Evolutionary conservation across 2,113 vertebrate species (phyloP), one percentile per base, ranked within the genome.

Genomic region (Rattus rattus): DNA sequence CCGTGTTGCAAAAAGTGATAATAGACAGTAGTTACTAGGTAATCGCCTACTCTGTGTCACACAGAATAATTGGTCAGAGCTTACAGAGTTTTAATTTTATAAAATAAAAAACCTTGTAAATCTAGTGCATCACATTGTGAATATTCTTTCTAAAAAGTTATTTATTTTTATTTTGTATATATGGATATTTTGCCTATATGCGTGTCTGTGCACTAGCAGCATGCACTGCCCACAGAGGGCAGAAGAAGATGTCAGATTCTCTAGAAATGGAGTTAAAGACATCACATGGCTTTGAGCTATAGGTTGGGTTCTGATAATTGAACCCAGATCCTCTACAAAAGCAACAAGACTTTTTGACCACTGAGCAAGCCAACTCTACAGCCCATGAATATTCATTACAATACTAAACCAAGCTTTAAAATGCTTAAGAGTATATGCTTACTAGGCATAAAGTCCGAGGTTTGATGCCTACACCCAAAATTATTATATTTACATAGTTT

Each of bases 1-100:
- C 65, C 79, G 52, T 95, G 69, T 77, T 85, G 63, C 19, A 90
- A 89, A 75, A 84, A 65, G 54, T 52, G 49, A 85, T 90, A 93
- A 17, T 67, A 87, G 39, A 88, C 39, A 39, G 28, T 69, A 75
- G 24, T 91, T 94, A 22, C 49, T 70, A 61, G 67, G 52, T 85
- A 19, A 30, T 67, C 30, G 65, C 65, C 24, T 26, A 9, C 20
- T 36, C 1, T 49, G 6, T 63, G 39, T 59, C 5, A 81, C 14
- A 80, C 20, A 36, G 56, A 12, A 67, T 20, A 86, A 54, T 86
- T 85, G 26, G 80, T 92, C 47, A 88, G 69, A 92, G 39, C 33
- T 16, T 85, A 49, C 7, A 83, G 24, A 73, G 5, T 84, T 90
- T 92, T 87, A 90, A 39, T 76, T 87, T 90, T 90, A 90, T 72